These are phyloP conservation scores for Merops nubicus DNA, from an alignment of 2,113 vertebrate genomes.

Conservation along the genomic window DNA sequence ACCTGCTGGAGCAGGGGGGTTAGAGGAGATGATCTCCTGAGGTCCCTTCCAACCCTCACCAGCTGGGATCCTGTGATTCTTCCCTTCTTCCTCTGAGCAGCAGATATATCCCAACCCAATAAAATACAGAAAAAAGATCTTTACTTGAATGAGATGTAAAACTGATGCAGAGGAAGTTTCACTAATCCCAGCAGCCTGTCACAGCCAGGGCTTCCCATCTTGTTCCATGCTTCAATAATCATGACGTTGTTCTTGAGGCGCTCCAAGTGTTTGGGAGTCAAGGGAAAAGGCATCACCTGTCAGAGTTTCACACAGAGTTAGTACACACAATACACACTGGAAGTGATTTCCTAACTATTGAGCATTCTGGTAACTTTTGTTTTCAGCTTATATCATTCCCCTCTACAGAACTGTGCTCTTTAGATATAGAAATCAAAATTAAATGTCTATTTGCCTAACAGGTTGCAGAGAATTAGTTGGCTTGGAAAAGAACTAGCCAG, in stretches of 20 bases:
- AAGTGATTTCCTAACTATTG: neutral
- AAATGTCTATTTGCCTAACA: neutral
- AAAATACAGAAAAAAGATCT: neutral
- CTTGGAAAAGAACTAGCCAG: neutral
- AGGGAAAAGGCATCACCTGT: constrained; percentile 88
- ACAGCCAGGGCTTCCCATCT: constrained; percentile 71
- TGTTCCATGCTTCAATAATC: constrained; percentile 95
- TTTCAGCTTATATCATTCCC: neutral
- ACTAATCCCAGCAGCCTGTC: constrained; percentile 90
- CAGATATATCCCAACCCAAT: neutral
- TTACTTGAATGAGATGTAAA: constrained; percentile 96
- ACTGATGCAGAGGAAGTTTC: constrained; percentile 95
- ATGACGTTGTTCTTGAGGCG: constrained; percentile 93
- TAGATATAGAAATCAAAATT: neutral
- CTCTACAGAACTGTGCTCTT: neutral
- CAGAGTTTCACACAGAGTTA: neutral
- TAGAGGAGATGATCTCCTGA: no score
- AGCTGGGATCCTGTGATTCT: neutral
- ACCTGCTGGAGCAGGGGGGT: no score
- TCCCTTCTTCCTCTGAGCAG: neutral
- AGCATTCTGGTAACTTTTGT: neutral
- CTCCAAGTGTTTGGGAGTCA: constrained; percentile 85
- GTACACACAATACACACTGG: no score
- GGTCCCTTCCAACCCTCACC: no score
- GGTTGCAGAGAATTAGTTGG: neutral